Evolutionary conservation across 2,888 invertebrate genomes (phyloP).

Genomic region (Nemapogon koenigi): DNA sequence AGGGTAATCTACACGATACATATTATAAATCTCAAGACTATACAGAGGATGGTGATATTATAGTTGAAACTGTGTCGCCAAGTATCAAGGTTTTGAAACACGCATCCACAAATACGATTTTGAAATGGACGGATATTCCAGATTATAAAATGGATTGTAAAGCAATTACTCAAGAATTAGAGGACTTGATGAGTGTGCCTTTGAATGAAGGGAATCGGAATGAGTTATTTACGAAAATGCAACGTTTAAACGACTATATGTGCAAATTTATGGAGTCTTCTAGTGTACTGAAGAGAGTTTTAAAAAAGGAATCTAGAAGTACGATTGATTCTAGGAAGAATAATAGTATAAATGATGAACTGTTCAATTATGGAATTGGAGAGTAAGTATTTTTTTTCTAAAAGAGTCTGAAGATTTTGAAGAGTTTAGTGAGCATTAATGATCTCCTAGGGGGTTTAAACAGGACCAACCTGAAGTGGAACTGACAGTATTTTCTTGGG

Average conservation of each 20-base stretch:
- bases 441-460: too few relatives aligned
- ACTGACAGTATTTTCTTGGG: too few relatives aligned
- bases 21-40: constrained; percentile 36
- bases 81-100: constrained; percentile 40
- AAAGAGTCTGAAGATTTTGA: too few relatives aligned
- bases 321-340: constrained; percentile 20
- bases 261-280: constrained; percentile 47
- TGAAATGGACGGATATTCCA: constrained; percentile 30
- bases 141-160: constrained; percentile 30
- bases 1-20: constrained; percentile 26
- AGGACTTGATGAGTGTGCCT: constrained; percentile 28
- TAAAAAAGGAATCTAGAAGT: constrained; percentile 34
- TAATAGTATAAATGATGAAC: constrained; percentile 23
- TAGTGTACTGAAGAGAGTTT: constrained; percentile 38
- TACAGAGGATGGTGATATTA: constrained; percentile 40
- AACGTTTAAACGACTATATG: constrained; percentile 44
- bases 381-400: constrained; percentile 37
- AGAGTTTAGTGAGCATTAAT: too few relatives aligned
- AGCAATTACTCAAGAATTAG: constrained; percentile 29
- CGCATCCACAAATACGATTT: constrained; percentile 36
- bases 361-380: constrained; percentile 37
- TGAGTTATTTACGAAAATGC: constrained; percentile 38
- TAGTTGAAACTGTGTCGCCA: constrained; percentile 40
- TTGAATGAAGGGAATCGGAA: constrained; percentile 25
- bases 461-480: too few relatives aligned